Evolutionary conservation across 2,797 vertebrate species (phyloP).

Genomic region (Scyliorhinus canicula): DNA sequence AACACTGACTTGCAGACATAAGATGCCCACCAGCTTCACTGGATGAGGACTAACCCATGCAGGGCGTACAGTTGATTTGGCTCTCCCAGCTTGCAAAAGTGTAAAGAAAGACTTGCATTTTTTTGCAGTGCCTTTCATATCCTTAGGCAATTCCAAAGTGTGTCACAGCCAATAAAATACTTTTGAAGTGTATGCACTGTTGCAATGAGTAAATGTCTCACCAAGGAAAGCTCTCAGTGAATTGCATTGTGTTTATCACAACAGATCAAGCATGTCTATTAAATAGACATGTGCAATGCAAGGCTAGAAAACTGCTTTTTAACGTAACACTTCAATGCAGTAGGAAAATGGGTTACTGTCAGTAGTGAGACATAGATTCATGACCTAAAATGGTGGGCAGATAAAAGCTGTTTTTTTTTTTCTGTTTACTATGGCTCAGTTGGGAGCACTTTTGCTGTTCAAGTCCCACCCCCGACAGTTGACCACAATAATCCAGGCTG

Average conservation of each 20-base stretch:
- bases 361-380: background rate
- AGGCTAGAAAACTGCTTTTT: background rate
- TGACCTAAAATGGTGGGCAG: background rate
- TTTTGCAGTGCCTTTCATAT: background rate
- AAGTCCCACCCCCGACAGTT: background rate
- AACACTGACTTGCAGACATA: background rate
- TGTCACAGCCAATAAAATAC: background rate
- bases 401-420: background rate
- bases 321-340: background rate
- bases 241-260: background rate
- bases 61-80: background rate
- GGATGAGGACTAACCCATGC: background rate
- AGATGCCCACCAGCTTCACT: background rate
- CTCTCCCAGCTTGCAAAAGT: background rate
- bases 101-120: background rate
- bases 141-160: background rate
- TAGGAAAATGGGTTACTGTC: background rate
- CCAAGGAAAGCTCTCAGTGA: background rate
- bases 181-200: background rate
- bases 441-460: background rate
- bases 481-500: background rate
- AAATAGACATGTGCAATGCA: background rate
- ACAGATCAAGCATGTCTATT: background rate
- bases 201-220: no score
- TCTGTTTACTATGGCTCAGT: background rate